Evolutionary conservation across 2,797 vertebrate genomes (phyloP), one percentile per base, ranked within the genome.

Genomic region (Dryobates pubescens): DNA sequence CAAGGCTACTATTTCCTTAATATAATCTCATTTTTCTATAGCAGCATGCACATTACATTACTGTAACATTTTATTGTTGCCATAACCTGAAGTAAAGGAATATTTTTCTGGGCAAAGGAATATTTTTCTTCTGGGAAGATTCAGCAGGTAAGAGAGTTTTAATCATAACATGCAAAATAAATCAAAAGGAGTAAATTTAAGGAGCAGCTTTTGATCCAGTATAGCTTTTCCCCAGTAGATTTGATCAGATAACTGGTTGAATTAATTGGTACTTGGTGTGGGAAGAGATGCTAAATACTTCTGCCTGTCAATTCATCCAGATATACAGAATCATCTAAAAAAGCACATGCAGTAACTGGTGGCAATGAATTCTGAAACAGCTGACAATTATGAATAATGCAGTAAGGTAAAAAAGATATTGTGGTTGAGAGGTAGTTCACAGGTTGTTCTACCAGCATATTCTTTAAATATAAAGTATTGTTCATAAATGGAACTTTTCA

Each of bases 211-310:
- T 95, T 86, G 57, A 95, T 79, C 54, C 61, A 27, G 26, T 71
- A 43, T 82, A 76, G 41, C 68, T 89, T 95, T 94, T 86, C 27
- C 92, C 82, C 74, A 53, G 41, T 70, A 83, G 82, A 20, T 83
- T 79, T 88, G 76, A 94, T 92, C 90, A 93, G 89, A 68, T 96
- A 96, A 74, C 75, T 92, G 36, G 65, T 89, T 95, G 76, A 41
- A 95, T 89, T 91, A 96, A 88, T 95, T 95, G 77, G 67, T 92
- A 90, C 72, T 91, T 0, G 1, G 67, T 86, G 80, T 86, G 84
- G 95, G 93, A 95, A 95, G 93, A 94, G 51, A 90, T 90, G 80
- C 80, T 93, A 91, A 85, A 76, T 96, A 83, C 67, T 94, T 95
- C 94, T 96, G 80, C 72, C 69, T 93, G 88, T 89, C 89, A 95